phyloP scores from a whole-genome alignment of 2,113 vertebrate genomes.

The Stegastes partitus region DNA sequence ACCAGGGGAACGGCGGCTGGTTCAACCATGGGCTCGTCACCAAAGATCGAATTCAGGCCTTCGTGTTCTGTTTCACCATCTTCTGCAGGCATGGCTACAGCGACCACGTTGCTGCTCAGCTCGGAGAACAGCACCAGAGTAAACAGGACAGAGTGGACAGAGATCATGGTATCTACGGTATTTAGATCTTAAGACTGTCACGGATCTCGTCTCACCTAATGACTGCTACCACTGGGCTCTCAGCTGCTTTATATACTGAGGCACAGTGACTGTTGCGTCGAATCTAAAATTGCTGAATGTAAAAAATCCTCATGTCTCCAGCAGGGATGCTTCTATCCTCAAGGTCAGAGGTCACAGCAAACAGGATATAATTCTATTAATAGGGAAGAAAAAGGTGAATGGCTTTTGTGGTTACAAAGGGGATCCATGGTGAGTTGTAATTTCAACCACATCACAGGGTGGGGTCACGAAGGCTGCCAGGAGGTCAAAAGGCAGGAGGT shows the following conservation, averaged over 20 bases:
- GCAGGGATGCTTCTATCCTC: constrained; percentile 1
- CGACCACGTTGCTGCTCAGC: constrained; percentile 80
- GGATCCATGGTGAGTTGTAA: constrained; percentile 1
- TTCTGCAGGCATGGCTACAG: constrained; percentile 85
- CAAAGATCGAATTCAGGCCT: constrained; percentile 71
- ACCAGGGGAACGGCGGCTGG: constrained; percentile 60
- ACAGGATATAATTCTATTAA: constrained; percentile 16
- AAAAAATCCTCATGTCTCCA: constrained; percentile 17
- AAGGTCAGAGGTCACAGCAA: constrained; percentile 29
- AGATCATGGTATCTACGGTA: constrained; percentile 79
- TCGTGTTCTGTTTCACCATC: constrained; percentile 80
- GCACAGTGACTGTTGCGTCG: neutral
- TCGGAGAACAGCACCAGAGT: constrained; percentile 88
- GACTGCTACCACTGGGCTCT: neutral
- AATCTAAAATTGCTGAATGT: neutral
- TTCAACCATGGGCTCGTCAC: constrained; percentile 72
- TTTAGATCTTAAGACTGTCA: constrained; percentile 10
- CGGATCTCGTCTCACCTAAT: neutral
- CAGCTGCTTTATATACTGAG: constrained; percentile 70
- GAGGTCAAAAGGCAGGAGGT: constrained; percentile 50
- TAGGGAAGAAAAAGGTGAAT: constrained; percentile 35
- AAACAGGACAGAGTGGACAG: constrained; percentile 82
- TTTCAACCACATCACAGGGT: constrained; percentile 17
- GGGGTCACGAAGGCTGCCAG: constrained; percentile 1
- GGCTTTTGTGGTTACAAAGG: neutral